phyloP scores from a whole-genome alignment of 2,888 invertebrate species.

The Epiblema foenella region DNA sequence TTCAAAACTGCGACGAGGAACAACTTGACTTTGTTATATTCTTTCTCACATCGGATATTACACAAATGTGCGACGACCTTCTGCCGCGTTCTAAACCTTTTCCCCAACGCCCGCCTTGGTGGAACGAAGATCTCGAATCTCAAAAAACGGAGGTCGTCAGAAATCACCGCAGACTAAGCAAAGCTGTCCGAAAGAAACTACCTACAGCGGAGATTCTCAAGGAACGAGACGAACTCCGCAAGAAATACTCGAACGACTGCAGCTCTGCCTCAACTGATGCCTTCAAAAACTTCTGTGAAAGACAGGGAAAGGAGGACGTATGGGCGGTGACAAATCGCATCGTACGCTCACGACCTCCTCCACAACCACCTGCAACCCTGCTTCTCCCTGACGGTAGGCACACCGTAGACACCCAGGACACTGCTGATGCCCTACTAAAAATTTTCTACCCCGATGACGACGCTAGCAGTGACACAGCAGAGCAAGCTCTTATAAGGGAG shows the following conservation, averaged over 20 bases:
- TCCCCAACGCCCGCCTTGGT: not conserved
- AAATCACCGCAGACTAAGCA: not conserved
- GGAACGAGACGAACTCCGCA: no score
- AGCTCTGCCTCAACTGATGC: no score
- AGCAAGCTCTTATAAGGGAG: no score
- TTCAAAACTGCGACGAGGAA: not conserved
- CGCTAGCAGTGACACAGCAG: no score
- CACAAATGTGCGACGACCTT: conserved; percentile 32
- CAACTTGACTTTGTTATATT: conserved; percentile 5
- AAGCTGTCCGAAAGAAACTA: no score
- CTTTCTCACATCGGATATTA: not conserved
- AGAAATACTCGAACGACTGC: no score
- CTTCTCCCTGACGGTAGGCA: not conserved
- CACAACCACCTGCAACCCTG: not conserved
- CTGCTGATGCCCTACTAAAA: not conserved
- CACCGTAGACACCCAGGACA: not conserved
- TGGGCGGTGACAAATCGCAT: no score
- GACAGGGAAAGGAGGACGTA: not conserved
- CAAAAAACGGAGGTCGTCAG: not conserved
- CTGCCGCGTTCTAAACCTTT: conserved; percentile 24
- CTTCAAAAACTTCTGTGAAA: not conserved
- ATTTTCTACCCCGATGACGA: no score
- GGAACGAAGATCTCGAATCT: not conserved
- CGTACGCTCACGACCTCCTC: not conserved
- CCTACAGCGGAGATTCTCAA: no score